Evolutionary conservation across 2,113 vertebrate species (phyloP).

Genomic region (Rhea pennata): DNA sequence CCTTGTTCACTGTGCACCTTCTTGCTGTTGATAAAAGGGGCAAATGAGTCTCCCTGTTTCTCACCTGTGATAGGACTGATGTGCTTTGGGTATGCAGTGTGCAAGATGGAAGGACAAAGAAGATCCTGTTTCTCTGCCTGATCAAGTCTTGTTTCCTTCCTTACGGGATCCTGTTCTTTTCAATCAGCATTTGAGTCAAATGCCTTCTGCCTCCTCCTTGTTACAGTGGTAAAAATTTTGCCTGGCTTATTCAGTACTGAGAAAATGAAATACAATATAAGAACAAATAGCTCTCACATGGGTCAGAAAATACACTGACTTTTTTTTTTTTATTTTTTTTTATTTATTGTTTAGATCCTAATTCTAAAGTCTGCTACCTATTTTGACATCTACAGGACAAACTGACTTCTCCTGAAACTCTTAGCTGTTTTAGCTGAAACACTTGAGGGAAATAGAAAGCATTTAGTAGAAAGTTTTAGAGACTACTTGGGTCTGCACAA

Average conservation of each 20-base stretch:
- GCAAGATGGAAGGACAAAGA: not conserved
- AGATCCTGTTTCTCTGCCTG: slow-evolving; percentile 27
- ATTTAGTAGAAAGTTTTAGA: not conserved
- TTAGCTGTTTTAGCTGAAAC: not conserved
- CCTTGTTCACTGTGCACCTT: not conserved
- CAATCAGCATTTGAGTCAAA: slow-evolving; percentile 19
- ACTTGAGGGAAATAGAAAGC: not conserved
- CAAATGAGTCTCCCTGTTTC: not conserved
- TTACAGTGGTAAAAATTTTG: not conserved
- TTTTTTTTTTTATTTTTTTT: not conserved
- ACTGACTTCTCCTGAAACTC: not conserved
- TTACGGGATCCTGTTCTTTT: slow-evolving; percentile 52
- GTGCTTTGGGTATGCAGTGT: not conserved
- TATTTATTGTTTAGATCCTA: not conserved
- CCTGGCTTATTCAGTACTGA: not conserved
- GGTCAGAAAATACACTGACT: not conserved
- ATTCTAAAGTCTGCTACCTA: not conserved
- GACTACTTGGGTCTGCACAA: not conserved
- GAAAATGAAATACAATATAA: not conserved
- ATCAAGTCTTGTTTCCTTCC: slow-evolving; percentile 49
- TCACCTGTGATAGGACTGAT: not conserved
- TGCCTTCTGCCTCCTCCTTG: not conserved
- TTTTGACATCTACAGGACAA: not conserved
- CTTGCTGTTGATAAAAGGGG: not conserved
- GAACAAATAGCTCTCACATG: not conserved